These are phyloP conservation scores for Scaptomyza graminum DNA, from an alignment of 1,140 invertebrate species.

Conservation along the genomic window DNA sequence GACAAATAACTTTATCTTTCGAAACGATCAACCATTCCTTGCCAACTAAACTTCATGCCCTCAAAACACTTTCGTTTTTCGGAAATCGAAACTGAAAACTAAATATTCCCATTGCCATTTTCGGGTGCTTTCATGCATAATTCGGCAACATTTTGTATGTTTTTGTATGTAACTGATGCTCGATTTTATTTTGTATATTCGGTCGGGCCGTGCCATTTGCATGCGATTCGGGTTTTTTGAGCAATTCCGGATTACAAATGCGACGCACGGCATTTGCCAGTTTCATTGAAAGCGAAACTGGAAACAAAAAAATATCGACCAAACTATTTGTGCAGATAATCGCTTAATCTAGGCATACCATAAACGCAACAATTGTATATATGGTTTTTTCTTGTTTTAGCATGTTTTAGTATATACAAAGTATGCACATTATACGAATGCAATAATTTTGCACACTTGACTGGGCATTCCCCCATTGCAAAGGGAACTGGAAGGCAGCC, in stretches of 20 bases:
- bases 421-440: slow-evolving; percentile 25
- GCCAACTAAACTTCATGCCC: no score
- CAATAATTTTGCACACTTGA: slow-evolving; percentile 37
- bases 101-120: slow-evolving; percentile 32
- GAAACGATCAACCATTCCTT: no score
- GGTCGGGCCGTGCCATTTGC: slow-evolving; percentile 38
- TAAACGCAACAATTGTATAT: background rate
- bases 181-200: slow-evolving; percentile 17
- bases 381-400: background rate
- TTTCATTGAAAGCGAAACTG: slow-evolving; percentile 52
- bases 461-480: slow-evolving; percentile 7
- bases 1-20: no score
- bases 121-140: slow-evolving; percentile 41
- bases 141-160: slow-evolving; percentile 25
- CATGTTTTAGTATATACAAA: background rate
- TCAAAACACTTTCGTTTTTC: slow-evolving; percentile 31
- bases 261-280: slow-evolving; percentile 24
- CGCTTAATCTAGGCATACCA: slow-evolving; percentile 14
- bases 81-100: slow-evolving; percentile 23
- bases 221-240: slow-evolving; percentile 34
- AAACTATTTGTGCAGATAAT: slow-evolving; percentile 20
- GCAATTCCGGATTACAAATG: slow-evolving; percentile 42
- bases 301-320: slow-evolving; percentile 2
- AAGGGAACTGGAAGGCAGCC: background rate
- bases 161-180: slow-evolving; percentile 18